Conservation (phyloP, 2,113 vertebrate species). For the Pomatostomus ruficeps region DNA sequence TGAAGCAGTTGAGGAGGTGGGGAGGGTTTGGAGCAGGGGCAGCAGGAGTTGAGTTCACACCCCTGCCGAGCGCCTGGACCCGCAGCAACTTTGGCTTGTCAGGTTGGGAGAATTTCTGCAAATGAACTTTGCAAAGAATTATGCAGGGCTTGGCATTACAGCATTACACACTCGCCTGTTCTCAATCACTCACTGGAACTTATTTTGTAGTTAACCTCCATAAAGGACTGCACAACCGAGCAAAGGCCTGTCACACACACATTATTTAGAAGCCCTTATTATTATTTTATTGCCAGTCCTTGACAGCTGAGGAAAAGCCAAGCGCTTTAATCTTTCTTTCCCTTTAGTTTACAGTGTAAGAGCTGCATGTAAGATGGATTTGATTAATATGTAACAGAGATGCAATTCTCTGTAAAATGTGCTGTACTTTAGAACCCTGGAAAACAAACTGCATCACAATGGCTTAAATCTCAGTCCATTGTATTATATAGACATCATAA, state of each 20-base stretch:
- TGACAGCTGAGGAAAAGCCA: slow-evolving; percentile 84
- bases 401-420: slow-evolving; percentile 83
- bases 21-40: not conserved
- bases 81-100: slow-evolving; percentile 58
- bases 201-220: slow-evolving; percentile 88
- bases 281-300: slow-evolving; percentile 85
- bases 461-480: slow-evolving; percentile 85
- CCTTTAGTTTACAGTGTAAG: slow-evolving; percentile 81
- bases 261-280: slow-evolving; percentile 85
- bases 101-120: slow-evolving; percentile 65
- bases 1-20: slow-evolving; percentile 31
- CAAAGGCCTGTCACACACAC: slow-evolving; percentile 80
- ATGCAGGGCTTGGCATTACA: slow-evolving; percentile 71
- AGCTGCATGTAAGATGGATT: slow-evolving; percentile 77
- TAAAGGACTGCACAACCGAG: slow-evolving; percentile 77
- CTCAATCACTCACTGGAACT: slow-evolving; percentile 83
- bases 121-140: slow-evolving; percentile 77
- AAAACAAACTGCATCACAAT: slow-evolving; percentile 83
- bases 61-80: slow-evolving; percentile 39
- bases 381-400: slow-evolving; percentile 86
- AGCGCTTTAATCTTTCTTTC: slow-evolving; percentile 83
- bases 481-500: slow-evolving; percentile 85
- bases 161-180: slow-evolving; percentile 71
- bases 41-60: slow-evolving; percentile 1
- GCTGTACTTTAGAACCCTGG: slow-evolving; percentile 80